Percentiles rank a stretch among this genome's conserved stretches.
Conservation (phyloP, 2,888 invertebrate genomes). For the Drosophila greeni region DNA sequence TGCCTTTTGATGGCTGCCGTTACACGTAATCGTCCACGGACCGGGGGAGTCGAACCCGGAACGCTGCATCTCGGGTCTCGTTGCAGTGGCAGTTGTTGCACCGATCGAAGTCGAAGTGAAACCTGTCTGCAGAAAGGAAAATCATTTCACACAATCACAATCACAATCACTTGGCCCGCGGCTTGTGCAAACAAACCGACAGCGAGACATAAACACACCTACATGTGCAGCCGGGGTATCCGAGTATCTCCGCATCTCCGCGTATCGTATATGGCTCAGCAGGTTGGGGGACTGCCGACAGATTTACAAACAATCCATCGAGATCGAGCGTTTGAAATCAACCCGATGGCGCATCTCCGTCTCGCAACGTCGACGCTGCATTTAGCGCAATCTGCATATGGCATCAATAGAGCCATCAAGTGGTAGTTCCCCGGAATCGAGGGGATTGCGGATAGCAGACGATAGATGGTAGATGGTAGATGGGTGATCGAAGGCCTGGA, state of each 20-base stretch:
- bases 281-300: constrained; percentile 55
- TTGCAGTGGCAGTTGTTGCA: constrained; percentile 39
- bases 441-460: neutral
- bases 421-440: constrained; percentile 18
- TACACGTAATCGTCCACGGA: constrained; percentile 65
- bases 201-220: constrained; percentile 51
- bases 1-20: constrained; percentile 45
- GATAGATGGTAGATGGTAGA: neutral
- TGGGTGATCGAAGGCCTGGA: constrained; percentile 4
- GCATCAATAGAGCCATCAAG: constrained; percentile 53
- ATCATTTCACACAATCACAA: constrained; percentile 68
- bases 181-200: constrained; percentile 63
- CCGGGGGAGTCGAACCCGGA: constrained; percentile 65
- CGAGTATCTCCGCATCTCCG: constrained; percentile 26
- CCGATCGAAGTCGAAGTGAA: constrained; percentile 61
- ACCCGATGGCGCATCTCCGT: constrained; percentile 48
- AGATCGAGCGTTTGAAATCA: constrained; percentile 43
- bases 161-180: constrained; percentile 53
- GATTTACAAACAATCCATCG: constrained; percentile 63
- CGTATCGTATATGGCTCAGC: constrained; percentile 48
- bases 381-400: constrained; percentile 51
- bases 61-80: constrained; percentile 45
- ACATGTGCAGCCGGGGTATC: constrained; percentile 20
- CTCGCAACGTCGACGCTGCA: constrained; percentile 45
- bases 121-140: constrained; percentile 71